Evolutionary conservation across 2,113 vertebrate genomes (phyloP), one percentile per base, ranked within the genome.

Genomic region (Rhinopomastus cyanomelas): DNA sequence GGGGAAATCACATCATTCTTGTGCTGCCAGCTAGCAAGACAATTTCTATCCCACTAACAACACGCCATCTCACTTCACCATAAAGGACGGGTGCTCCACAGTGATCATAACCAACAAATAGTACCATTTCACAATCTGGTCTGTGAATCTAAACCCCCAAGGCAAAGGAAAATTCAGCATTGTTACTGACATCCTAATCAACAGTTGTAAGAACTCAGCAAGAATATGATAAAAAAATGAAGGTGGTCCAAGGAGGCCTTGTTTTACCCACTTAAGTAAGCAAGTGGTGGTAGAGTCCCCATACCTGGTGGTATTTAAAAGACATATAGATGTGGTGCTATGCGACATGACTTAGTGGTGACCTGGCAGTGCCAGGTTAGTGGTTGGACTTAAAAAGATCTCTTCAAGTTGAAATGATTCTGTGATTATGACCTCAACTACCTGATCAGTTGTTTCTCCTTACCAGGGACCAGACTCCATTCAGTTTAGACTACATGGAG

Each of bases 91-190:
- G 55, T 79, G 37, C 68, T 5, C 49, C 25, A 59, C 5, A 62
- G 19, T 65, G 66, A n/a, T 37, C 21, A 4, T 8, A 49, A 67
- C 0, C 62, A 29, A 62, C n/a, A 77, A 79, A 37, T 0, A 39
- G 15, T 1, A 66, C 12, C 16, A 32, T 42, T 57, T 11, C 56
- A 55, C 79, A n/a, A 91, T 25, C 29, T 13, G 23, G 11, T 23
- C 61, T 15, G 11, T 16, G 25, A 12, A 68, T 27, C 30, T 5
- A 81, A 75, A 78, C 65, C 32, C 32, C 53, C 67, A 61, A 11
- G 6, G 25, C 7, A 68, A 21, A 76, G 22, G 29, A 87, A 60
- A 82, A 69, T 4, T n/a, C 32, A 34, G 0, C 55, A 9, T 53
- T 64, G 25, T 34, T 57, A 67, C 23, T 29, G 10, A 51, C 16